Percentiles rank a stretch among this genome's conserved stretches.
phyloP scores from a whole-genome alignment of 2,888 invertebrate genomes.

The Nasonia oneida region DNA sequence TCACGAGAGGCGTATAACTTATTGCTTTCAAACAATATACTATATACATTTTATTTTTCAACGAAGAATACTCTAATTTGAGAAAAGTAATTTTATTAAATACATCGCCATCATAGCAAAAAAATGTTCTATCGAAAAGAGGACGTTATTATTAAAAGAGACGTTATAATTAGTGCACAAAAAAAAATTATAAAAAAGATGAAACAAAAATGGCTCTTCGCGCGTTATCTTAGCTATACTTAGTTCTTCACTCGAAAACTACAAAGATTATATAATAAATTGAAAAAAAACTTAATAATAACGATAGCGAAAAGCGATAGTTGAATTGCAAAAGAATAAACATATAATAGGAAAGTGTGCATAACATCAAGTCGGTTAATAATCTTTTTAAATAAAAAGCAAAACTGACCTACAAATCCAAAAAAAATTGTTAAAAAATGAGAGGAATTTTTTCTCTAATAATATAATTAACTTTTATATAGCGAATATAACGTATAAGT shows the following conservation, averaged over 20 bases:
- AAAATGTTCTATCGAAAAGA: not conserved
- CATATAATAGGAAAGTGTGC: slow-evolving; percentile 40
- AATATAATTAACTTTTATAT: slow-evolving; percentile 65
- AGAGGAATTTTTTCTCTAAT: slow-evolving; percentile 63
- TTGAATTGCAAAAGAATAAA: slow-evolving; percentile 36
- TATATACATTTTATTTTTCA: not conserved
- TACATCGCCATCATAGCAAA: no score
- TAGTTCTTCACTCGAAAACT: slow-evolving; percentile 39
- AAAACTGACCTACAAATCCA: slow-evolving; percentile 17
- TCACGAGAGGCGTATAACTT: not conserved
- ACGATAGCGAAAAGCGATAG: slow-evolving; percentile 33
- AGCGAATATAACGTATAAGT: slow-evolving; percentile 52
- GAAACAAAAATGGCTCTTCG: not conserved
- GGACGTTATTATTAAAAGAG: not conserved
- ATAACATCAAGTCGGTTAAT: slow-evolving; percentile 50
- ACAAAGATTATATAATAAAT: slow-evolving; percentile 33
- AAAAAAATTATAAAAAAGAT: not conserved
- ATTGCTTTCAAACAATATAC: not conserved
- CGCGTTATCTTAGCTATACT: slow-evolving; percentile 20
- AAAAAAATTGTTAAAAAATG: slow-evolving; percentile 59
- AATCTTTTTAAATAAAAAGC: slow-evolving; percentile 54
- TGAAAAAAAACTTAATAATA: slow-evolving; percentile 33
- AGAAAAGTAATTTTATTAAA: not conserved
- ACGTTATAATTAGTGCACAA: not conserved
- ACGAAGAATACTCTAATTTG: not conserved